These are phyloP conservation scores for Ptiloglossa arizonensis DNA, from an alignment of 1,140 invertebrate species.

Conservation along the genomic window DNA sequence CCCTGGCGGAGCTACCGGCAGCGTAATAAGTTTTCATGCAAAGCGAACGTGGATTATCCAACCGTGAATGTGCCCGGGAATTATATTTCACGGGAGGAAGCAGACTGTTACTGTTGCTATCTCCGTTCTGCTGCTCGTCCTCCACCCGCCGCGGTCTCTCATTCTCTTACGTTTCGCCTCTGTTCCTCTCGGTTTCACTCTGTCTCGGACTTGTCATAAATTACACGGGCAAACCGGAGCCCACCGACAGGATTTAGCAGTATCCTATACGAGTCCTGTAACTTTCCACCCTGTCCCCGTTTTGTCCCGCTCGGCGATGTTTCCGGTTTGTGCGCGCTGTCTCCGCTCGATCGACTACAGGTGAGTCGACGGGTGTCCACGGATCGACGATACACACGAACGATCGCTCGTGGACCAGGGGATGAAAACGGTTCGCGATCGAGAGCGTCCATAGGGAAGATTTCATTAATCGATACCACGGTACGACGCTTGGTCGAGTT, in stretches of 20 bases:
- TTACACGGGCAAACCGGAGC: constrained; percentile 68
- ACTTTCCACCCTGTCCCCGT: constrained; percentile 62
- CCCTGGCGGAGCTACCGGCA: constrained; percentile 66
- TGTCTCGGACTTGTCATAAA: constrained; percentile 74
- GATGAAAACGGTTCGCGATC: constrained; percentile 9
- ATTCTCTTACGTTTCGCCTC: constrained; percentile 19
- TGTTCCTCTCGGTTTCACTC: not conserved
- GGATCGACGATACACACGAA: constrained; percentile 32
- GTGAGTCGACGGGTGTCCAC: constrained; percentile 34
- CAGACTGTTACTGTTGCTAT: constrained; percentile 79
- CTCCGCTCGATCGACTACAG: constrained; percentile 46
- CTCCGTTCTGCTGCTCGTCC: constrained; percentile 45
- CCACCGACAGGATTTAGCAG: constrained; percentile 68
- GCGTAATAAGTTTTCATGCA: constrained; percentile 82
- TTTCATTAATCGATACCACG: not conserved
- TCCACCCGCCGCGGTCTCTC: not conserved
- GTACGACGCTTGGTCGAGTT: not conserved
- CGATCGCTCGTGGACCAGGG: constrained; percentile 34
- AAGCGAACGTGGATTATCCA: constrained; percentile 81
- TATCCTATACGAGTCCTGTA: constrained; percentile 57
- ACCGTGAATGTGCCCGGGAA: constrained; percentile 81
- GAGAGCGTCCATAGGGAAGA: not conserved
- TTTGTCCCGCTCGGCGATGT: constrained; percentile 41
- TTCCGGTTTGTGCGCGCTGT: constrained; percentile 30
- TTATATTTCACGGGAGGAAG: constrained; percentile 82